These are phyloP conservation scores for Acropternis orthonyx DNA, from an alignment of 2,797 vertebrate genomes.

Conservation along the genomic window DNA sequence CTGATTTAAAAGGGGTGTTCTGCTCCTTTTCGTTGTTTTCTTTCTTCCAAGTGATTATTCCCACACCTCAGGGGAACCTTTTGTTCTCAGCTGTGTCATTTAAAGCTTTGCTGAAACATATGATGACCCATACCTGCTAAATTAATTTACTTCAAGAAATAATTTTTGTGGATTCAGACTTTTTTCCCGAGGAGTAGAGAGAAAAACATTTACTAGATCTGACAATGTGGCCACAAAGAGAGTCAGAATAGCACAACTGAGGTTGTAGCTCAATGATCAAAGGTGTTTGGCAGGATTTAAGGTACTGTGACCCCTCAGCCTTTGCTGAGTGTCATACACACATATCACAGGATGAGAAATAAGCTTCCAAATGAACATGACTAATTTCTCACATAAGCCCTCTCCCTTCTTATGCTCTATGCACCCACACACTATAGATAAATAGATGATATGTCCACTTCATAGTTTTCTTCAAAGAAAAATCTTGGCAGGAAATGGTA, in stretches of 20 bases:
- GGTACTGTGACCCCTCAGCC: background rate
- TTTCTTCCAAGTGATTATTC: background rate
- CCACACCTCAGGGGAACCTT: background rate
- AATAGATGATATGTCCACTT: background rate
- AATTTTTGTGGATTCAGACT: background rate
- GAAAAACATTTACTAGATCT: background rate
- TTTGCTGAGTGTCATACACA: background rate
- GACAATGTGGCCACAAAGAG: background rate
- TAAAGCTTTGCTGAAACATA: background rate
- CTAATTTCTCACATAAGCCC: background rate
- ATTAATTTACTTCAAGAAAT: background rate
- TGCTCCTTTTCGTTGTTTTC: background rate
- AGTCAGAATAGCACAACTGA: background rate
- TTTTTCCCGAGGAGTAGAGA: background rate
- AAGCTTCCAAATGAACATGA: conserved; percentile 20
- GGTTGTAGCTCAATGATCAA: background rate
- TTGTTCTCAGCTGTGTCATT: background rate
- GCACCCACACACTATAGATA: background rate
- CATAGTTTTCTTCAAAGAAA: conserved; percentile 28
- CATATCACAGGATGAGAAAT: background rate
- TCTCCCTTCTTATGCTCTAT: background rate
- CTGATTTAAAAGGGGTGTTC: background rate
- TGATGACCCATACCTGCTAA: background rate
- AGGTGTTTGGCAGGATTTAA: background rate
- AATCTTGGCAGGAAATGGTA: conserved; percentile 41